Evolutionary conservation across 2,888 invertebrate genomes (phyloP).

Genomic region (Flabesymbios commensalis): DNA sequence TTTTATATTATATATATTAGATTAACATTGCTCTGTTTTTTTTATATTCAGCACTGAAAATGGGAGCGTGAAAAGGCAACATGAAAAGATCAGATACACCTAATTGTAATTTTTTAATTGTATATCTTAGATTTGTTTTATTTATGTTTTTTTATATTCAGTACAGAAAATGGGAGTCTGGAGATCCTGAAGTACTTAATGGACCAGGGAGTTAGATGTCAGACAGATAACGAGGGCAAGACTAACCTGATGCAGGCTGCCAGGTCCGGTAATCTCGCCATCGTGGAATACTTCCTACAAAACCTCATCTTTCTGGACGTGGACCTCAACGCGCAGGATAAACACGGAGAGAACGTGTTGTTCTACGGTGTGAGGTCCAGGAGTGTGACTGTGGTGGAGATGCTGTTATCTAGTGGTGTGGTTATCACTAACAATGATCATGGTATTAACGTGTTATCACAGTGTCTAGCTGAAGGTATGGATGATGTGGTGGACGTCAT

Average conservation of each 20-base stretch:
- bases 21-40: too few relatives aligned
- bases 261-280: conserved; percentile 24
- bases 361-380: conserved; percentile 33
- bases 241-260: conserved; percentile 39
- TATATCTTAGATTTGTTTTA: too few relatives aligned
- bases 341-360: conserved; percentile 35
- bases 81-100: too few relatives aligned
- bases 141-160: too few relatives aligned
- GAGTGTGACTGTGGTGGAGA: conserved; percentile 16
- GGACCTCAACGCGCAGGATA: conserved; percentile 32
- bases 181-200: conserved; percentile 30
- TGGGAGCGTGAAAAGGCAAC: too few relatives aligned
- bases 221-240: conserved; percentile 20
- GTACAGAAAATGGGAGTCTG: conserved; percentile 34
- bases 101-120: too few relatives aligned
- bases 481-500: conserved; percentile 17
- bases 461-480: conserved; percentile 14
- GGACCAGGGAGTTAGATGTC: conserved; percentile 13
- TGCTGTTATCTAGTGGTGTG: conserved; percentile 21
- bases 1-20: too few relatives aligned
- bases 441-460: conserved; percentile 11
- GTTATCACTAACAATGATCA: conserved; percentile 16
- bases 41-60: too few relatives aligned
- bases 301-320: conserved; percentile 13
- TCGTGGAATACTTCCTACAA: conserved; percentile 29